Conservation (phyloP, 2,797 vertebrate genomes). For the Cynodonichthys magdalenae region DNA sequence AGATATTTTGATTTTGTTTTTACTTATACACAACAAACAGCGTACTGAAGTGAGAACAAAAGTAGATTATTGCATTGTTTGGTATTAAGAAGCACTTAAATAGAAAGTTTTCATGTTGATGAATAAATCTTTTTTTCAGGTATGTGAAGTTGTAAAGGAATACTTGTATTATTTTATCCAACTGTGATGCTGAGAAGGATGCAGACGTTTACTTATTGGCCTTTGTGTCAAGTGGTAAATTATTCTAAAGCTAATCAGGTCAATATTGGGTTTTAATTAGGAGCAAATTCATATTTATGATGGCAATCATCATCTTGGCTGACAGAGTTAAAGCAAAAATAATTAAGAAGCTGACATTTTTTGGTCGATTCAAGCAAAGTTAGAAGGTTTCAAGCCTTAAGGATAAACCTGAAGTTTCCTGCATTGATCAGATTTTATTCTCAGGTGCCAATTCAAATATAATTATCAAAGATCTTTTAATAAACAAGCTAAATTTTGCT, state of each 20-base stretch:
- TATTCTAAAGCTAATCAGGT: constrained; percentile 9
- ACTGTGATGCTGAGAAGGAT: background rate
- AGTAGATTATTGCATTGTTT: too few species aligned
- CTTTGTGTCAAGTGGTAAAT: background rate
- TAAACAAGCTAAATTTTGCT: constrained; percentile 7
- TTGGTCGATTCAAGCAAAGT: constrained; percentile 22
- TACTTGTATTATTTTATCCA: background rate
- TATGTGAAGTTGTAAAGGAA: background rate
- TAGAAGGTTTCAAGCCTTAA: constrained; percentile 18
- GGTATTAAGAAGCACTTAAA: too few species aligned
- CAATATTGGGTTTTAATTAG: constrained; percentile 16
- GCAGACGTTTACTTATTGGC: background rate
- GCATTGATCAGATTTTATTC: constrained; percentile 19
- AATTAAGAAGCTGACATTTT: constrained; percentile 24
- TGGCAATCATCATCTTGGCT: background rate
- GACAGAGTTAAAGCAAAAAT: constrained; percentile 16
- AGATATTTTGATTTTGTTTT: too few species aligned
- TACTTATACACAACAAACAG: too few species aligned
- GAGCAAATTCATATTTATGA: constrained; percentile 25
- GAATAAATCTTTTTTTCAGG: background rate
- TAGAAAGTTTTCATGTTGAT: too few species aligned
- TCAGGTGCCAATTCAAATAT: constrained; percentile 1
- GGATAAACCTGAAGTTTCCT: constrained; percentile 32
- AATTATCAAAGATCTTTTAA: constrained; percentile 29
- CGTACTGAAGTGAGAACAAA: too few species aligned